Conservation (phyloP, 1,140 invertebrate genomes). For the Nephotettix cincticeps region DNA sequence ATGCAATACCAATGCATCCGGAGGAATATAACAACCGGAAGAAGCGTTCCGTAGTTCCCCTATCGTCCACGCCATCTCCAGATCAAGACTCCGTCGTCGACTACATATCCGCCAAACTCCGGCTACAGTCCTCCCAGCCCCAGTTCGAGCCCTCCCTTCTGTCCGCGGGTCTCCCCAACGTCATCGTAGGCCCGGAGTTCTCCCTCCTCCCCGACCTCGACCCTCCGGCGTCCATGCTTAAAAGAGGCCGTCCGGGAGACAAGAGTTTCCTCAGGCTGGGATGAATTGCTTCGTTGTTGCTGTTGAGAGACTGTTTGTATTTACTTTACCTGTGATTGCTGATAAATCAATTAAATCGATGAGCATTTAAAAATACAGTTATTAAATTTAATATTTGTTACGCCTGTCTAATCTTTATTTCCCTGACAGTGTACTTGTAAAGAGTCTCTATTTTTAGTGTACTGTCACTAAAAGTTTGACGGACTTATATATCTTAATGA, state of each 20-base stretch:
- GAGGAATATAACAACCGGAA: neutral
- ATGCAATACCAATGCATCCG: neutral
- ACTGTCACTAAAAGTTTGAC: too few relatives aligned
- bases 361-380: constrained; percentile 6
- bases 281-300: neutral
- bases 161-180: constrained; percentile 21
- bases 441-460: too few relatives aligned
- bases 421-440: too few relatives aligned
- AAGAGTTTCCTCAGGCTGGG: constrained; percentile 16
- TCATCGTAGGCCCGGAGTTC: constrained; percentile 29
- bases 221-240: neutral
- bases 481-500: too few relatives aligned
- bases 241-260: neutral
- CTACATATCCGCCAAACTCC: neutral
- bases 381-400: constrained; percentile 19
- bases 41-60: neutral
- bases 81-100: neutral
- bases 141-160: constrained; percentile 5
- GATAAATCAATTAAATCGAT: neutral
- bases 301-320: constrained; percentile 1
- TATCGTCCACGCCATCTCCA: neutral
- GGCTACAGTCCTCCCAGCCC: neutral
- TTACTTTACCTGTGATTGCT: constrained; percentile 11
- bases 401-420: neutral
- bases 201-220: constrained; percentile 26